Base-by-base conservation (phyloP, 2,888 invertebrate genomes). In the Lasioglossum morio region DNA sequence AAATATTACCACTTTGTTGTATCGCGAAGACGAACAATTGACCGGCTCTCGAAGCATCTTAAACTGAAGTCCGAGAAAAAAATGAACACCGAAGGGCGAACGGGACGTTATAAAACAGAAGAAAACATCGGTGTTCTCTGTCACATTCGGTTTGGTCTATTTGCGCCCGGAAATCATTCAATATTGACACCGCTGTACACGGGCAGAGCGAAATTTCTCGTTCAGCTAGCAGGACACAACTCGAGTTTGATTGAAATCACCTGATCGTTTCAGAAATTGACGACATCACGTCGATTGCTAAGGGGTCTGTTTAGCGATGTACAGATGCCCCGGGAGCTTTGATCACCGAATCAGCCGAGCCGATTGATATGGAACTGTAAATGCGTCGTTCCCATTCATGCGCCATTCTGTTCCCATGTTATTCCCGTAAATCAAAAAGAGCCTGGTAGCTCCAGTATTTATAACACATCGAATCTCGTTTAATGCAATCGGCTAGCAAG, bases 241-340 rank as follows among this genome's bases (percentile, higher is more conserved):
- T 37, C 34, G 69, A 69, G 34, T 34, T 69, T 23, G 37, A 69
- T 69, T 69, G 34, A 69, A 69, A 69, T 69, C 69, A 37, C 69
- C 69, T 34, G 34, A 23, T 69, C 37, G 69, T 37, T 37, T 37
- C 69, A 69, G 23, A 37, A 23, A 37, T 37, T 37, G 69, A 34
- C 69, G 19, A 37, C 37, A 37, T 69, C 37, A 10, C 23, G 19
- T 23, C 34, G 23, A 69, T 69, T 37, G 66, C 34, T 69, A 69
- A 69, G 34, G 4, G 19, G 10, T 34, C 66, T 34, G 34, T 66
- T 69, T 69, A 69, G 23, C 34, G 66, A 23, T 66, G 10, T 66
- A 66, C 34, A 34, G 10, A 34, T 69, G 4, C 8, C 10, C 19
- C 34, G 23, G 66, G 34, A 34, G 23, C 66, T 69, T 69, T 69